Percentiles rank a stretch among this genome's conserved stretches.
phyloP scores from a whole-genome alignment of 2,113 vertebrate species.

The Aramus guarauna region DNA sequence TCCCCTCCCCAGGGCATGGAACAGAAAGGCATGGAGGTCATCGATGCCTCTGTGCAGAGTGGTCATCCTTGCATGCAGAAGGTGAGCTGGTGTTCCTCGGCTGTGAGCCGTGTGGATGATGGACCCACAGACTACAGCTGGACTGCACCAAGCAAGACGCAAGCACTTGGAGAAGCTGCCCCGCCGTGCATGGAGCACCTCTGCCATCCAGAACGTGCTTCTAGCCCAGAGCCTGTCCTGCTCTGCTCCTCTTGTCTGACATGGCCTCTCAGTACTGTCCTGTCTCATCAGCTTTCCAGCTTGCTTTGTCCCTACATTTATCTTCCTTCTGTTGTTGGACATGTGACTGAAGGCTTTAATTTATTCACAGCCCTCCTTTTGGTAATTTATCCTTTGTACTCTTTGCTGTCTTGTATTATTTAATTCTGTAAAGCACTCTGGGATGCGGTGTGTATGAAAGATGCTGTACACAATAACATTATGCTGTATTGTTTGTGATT shows the following conservation, averaged over 20 bases:
- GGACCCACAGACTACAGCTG: background rate
- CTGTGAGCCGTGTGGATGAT: background rate
- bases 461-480: conserved; percentile 42
- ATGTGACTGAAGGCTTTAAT: conserved; percentile 38
- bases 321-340: background rate
- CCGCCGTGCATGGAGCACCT: background rate
- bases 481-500: conserved; percentile 51
- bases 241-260: background rate
- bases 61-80: background rate
- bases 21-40: background rate
- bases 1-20: too few relatives aligned
- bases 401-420: conserved; percentile 43
- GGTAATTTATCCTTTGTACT: conserved; percentile 56
- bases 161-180: background rate
- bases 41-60: too few relatives aligned
- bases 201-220: background rate
- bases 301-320: background rate
- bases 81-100: background rate
- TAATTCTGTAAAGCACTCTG: conserved; percentile 47
- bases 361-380: conserved; percentile 29
- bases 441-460: conserved; percentile 18
- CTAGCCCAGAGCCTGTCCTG: background rate
- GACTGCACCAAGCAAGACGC: background rate
- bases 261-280: background rate
- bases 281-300: background rate